Evolutionary conservation across 2,888 invertebrate species (phyloP), one percentile per base, ranked within the genome.

Genomic region (Antheraea assamensis): DNA sequence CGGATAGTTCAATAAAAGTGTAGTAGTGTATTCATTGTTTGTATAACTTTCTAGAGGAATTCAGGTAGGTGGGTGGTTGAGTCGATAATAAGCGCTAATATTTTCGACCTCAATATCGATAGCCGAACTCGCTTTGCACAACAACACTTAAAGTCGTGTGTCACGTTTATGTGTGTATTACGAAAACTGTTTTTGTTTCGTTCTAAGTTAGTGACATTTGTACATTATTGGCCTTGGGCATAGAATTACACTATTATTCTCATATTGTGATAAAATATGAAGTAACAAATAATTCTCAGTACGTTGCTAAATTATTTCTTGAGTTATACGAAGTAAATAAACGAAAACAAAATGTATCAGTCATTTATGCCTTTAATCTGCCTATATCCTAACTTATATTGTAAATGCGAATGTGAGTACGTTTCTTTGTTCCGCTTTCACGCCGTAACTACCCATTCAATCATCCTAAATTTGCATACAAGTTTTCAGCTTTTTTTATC

Each of bases 31-130:
- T 73, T 58, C 10, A 58, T 35, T 73, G 42, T 89, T 91, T 90
- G 85, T 81, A 76, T 79, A 83, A 88, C 91, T 93, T 93, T 93
- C 92, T 91, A 88, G 85, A 87, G 88, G 88, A 90, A 90, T 87
- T 78, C 82, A 82, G 78, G 85, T 84, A 82, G 78, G 85, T 84
- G 68, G 35, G 81, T 78, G 82, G 73, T 82, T 81, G 79, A 78
- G 81, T 81, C 79, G 78, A 81, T 85, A 83, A 86, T 85, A 85
- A 84, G 88, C 88, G 91, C 88, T 92, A 92, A 93, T 88, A 90
- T 77, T 77, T 80, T 81, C 86, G 90, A 89, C 92, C 92, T 82
- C 87, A 78, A 89, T 91, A 83, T 86, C 81, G 82, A 85, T 81
- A 81, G 70, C 76, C 76, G 77, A 74, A 73, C 70, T 70, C 42